Evolutionary conservation across 2,888 invertebrate genomes (phyloP).

Genomic region (Melanostoma mellinum): DNA sequence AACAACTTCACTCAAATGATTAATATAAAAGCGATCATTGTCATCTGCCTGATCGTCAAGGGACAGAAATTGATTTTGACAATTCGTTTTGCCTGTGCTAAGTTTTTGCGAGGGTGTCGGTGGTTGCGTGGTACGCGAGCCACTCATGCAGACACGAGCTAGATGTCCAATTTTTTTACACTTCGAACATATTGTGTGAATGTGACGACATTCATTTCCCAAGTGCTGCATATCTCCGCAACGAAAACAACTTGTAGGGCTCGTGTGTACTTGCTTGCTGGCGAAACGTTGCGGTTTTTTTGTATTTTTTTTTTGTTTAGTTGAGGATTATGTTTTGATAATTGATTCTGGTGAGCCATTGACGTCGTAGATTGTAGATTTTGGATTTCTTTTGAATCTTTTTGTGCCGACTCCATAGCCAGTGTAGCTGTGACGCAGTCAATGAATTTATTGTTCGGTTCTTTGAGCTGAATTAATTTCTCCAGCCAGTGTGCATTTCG

Average conservation of each 20-base stretch:
- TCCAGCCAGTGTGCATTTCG: slow-evolving; percentile 13
- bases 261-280: not conserved
- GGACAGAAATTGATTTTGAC: slow-evolving; percentile 4
- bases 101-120: not conserved
- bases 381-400: slow-evolving; percentile 4
- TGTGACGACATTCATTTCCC: not conserved
- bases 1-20: slow-evolving; percentile 19
- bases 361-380: not conserved
- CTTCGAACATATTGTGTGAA: not conserved
- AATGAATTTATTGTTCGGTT: slow-evolving; percentile 14
- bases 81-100: slow-evolving; percentile 2
- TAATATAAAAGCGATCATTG: slow-evolving; percentile 3
- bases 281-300: no score
- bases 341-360: not conserved
- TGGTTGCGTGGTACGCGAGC: not conserved
- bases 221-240: slow-evolving; percentile 2
- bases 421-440: slow-evolving; percentile 15
- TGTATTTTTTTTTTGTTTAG: no score
- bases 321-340: no score
- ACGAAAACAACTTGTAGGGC: slow-evolving; percentile 1
- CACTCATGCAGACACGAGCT: slow-evolving; percentile 1
- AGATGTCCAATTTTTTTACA: slow-evolving; percentile 4
- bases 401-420: slow-evolving; percentile 6
- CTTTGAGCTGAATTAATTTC: slow-evolving; percentile 5
- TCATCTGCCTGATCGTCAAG: not conserved